Evolutionary conservation across 2,888 invertebrate species (phyloP).

Genomic region (Coleophora flavipennella): DNA sequence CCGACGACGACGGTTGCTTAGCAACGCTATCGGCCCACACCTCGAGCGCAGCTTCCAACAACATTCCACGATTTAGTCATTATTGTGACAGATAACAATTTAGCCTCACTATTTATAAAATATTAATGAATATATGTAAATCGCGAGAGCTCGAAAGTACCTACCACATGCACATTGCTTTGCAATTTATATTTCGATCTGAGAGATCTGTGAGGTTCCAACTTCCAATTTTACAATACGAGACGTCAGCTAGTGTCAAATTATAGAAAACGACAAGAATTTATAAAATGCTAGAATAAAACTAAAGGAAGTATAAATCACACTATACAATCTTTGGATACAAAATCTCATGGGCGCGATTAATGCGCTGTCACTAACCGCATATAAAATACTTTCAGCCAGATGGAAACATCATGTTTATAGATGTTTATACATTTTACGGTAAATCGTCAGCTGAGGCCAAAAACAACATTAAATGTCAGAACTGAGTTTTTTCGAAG

Average conservation of each 20-base stretch:
- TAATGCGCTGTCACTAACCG: constrained; percentile 4
- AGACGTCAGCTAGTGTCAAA: constrained; percentile 39
- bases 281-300: constrained; percentile 64
- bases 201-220: constrained; percentile 49
- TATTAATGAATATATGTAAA: too few relatives aligned
- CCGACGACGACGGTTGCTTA: constrained; percentile 7
- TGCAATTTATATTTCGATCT: constrained; percentile 35
- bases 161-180: constrained; percentile 1
- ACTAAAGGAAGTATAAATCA: constrained; percentile 65
- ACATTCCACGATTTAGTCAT: not conserved
- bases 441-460: too few relatives aligned
- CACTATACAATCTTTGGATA: constrained; percentile 69
- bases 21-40: constrained; percentile 32
- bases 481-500: too few relatives aligned
- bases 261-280: constrained; percentile 55
- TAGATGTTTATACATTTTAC: too few relatives aligned
- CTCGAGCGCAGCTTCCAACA: constrained; percentile 2
- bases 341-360: constrained; percentile 46
- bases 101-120: constrained; percentile 2
- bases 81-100: not conserved
- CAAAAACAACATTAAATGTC: constrained; percentile 11
- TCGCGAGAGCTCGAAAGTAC: too few relatives aligned
- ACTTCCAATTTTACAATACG: constrained; percentile 37
- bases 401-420: too few relatives aligned
- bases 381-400: too few relatives aligned